Conservation (phyloP, 2,113 vertebrate genomes). For the Sinocyclocheilus maitianheensis region DNA sequence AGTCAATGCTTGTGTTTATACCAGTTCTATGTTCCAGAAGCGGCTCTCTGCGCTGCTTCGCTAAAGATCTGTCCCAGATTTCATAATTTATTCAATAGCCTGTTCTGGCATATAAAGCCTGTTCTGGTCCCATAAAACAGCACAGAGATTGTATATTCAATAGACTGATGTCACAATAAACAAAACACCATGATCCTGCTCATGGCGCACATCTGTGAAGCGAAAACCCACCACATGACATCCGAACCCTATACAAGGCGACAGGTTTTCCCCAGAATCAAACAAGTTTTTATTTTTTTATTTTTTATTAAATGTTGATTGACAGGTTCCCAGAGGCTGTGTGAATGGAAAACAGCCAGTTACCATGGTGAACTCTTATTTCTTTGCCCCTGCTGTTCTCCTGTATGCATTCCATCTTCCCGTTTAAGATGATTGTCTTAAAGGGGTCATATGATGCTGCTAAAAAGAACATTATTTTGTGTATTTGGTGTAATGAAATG, state of each 20-base stretch:
- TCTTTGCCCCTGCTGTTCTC: conserved; percentile 17
- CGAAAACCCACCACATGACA: background rate
- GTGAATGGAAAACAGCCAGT: conserved; percentile 71
- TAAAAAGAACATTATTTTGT: too few species aligned
- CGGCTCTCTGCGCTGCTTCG: too few species aligned
- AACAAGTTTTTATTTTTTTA: background rate
- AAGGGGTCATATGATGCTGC: too few species aligned
- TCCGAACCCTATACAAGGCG: background rate
- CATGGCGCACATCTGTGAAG: background rate
- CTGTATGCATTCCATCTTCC: background rate
- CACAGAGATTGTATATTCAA: background rate
- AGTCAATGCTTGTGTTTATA: too few species aligned
- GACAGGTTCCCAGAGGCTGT: conserved; percentile 73
- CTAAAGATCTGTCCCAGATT: background rate
- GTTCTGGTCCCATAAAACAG: background rate
- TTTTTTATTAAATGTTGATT: conserved; percentile 73
- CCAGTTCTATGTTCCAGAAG: too few species aligned
- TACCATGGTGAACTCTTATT: conserved; percentile 52
- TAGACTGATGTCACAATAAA: background rate
- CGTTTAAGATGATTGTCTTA: background rate
- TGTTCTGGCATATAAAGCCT: background rate
- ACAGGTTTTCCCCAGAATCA: conserved; percentile 2
- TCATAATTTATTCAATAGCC: background rate
- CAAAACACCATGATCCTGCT: background rate
- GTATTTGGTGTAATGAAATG: too few species aligned